Evolutionary conservation across 30 jellyfish, hydroid and myxozoan species (phyloP), one percentile per base, ranked within the genome.

Genomic region (Turritopsis rubra): DNA sequence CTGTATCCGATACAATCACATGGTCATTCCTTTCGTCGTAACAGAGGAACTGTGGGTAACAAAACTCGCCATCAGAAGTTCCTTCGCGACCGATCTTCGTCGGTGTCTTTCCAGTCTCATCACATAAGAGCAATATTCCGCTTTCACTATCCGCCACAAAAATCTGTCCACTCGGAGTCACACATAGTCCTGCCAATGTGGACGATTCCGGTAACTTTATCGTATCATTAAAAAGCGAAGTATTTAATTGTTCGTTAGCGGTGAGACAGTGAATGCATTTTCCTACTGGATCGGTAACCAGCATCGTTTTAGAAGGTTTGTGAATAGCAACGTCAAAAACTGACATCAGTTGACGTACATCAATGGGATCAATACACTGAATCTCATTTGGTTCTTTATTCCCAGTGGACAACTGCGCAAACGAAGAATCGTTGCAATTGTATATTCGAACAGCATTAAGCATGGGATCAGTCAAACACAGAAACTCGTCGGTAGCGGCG

Each of bases 1-100:
- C 75, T 9, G 91, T 75, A 85, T 85, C 91, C 66, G 91, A 54
- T 4, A 85, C 91, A 18, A 85, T 21, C 1, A 85, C 29, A 16
- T 65, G 41, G 30, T 85, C 66, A 20, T 66, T 85, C 0, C 7
- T 21, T n/a, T 30, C n/a, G 65, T 79, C 88, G 77, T 75, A 78
- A 41, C 82, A 54, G 16, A 85, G 17, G 30, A 71, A 85, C 30
- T 85, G 89, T 16, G 91, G 91, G n/a, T 19, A 1, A 66, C 88
- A 23, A 31, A 85, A 85, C 75, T 85, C 71, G 18, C 82, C 89
- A 1, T 25, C 31, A 18, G 26, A n/a, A 41, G 52, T 21, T 25
- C 89, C 89, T 1, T 82, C 89, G 9, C 66, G 19, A 21, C 91
- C 91, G 68, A 85, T 53, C 4, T 28, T 28, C 7, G 71, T 31